phyloP scores from a whole-genome alignment of 2,113 vertebrate species.

The Notothenia rossii region DNA sequence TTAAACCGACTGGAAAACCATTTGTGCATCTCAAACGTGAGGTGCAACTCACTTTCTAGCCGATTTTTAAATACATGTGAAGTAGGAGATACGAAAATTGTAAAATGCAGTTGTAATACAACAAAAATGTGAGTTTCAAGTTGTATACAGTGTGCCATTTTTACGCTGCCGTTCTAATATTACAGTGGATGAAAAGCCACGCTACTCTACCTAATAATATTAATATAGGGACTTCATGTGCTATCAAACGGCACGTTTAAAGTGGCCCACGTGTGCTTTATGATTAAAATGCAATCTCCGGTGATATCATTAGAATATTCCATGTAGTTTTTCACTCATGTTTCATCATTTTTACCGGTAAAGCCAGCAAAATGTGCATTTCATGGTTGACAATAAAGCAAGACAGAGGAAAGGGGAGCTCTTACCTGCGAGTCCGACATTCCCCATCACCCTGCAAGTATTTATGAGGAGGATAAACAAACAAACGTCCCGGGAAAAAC shows the following conservation, averaged over 20 bases:
- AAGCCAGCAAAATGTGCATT: constrained; percentile 26
- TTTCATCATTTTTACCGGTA: constrained; percentile 9
- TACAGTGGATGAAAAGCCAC: not conserved
- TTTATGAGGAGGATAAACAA: constrained; percentile 87
- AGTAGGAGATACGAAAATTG: not conserved
- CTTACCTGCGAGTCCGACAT: constrained; percentile 89
- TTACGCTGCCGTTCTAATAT: not conserved
- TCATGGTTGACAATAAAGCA: constrained; percentile 13
- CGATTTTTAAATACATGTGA: not conserved
- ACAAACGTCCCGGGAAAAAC: constrained; percentile 86
- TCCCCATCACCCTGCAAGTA: constrained; percentile 85
- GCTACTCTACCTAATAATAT: not conserved
- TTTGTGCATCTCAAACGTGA: constrained; percentile 22
- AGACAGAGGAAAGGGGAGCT: constrained; percentile 42
- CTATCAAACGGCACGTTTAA: not conserved
- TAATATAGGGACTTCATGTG: not conserved
- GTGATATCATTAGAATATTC: not conserved
- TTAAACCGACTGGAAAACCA: not conserved
- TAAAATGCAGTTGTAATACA: not conserved
- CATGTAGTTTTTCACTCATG: not conserved
- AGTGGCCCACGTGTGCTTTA: not conserved
- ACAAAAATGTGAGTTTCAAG: not conserved
- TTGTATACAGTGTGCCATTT: not conserved
- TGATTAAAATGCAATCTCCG: not conserved
- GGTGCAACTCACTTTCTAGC: not conserved